These are phyloP conservation scores for Gymnocephalus cernua DNA, from an alignment of 2,113 vertebrate species.

Conservation along the genomic window DNA sequence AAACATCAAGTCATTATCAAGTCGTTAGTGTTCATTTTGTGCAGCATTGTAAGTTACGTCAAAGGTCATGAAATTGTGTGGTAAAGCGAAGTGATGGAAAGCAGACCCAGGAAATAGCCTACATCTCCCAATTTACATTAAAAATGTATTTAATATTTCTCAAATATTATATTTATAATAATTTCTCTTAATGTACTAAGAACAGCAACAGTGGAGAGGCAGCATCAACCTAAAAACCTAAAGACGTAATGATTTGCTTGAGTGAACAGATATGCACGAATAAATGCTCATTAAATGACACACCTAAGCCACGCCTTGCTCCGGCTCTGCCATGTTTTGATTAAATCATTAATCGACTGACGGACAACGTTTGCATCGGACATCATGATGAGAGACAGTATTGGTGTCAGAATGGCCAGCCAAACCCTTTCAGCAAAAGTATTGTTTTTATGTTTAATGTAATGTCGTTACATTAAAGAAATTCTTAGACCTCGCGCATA, in stretches of 20 bases:
- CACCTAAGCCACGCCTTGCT: background rate
- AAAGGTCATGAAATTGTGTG: background rate
- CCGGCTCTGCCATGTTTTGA: background rate
- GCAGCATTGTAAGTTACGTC: background rate
- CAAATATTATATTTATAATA: too few relatives aligned
- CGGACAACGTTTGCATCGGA: background rate
- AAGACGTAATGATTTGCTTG: background rate
- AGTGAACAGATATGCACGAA: background rate
- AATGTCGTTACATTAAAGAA: background rate
- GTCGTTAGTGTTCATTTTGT: too few relatives aligned
- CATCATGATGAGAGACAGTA: background rate
- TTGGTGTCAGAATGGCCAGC: background rate
- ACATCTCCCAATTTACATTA: too few relatives aligned
- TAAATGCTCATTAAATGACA: conserved; percentile 23
- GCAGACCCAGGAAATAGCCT: background rate
- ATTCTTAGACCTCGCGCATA: background rate
- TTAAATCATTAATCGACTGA: conserved; percentile 1
- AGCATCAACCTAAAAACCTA: background rate
- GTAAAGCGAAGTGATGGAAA: background rate
- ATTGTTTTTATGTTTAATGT: background rate
- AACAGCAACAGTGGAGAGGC: background rate
- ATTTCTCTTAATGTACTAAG: background rate
- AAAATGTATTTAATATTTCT: too few relatives aligned
- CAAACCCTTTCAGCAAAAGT: background rate
- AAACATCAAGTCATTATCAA: background rate